Evolutionary conservation across 2,888 invertebrate species (phyloP), one percentile per base, ranked within the genome.

Genomic region (Brachynemurus nebulosus): DNA sequence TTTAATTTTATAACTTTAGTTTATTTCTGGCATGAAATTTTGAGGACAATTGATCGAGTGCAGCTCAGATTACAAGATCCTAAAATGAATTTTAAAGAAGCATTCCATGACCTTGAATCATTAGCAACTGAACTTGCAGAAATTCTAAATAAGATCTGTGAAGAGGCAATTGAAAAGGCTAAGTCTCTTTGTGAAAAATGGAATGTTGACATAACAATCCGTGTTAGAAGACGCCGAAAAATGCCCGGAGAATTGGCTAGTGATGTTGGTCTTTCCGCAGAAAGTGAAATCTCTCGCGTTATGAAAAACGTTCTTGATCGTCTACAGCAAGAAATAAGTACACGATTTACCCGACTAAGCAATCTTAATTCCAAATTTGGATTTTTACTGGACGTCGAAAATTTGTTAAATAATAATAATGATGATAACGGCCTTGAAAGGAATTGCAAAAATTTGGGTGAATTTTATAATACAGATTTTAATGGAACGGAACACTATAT

Each of bases 1-100:
- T 50, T 50, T 40, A 50, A 43, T 47, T 51, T 51, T 34, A 43
- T 51, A 44, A 27, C 40, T 46, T 45, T 50, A 40, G 34, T 50
- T 19, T 41, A 50, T 42, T 50, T 51, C 43, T 48, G 49, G 48
- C 16, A 50, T 48, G 43, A 48, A 44, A 45, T 50, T 40, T 47
- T 50, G 25, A 46, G 49, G 42, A 49, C 23, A 33, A 46, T 48
- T 36, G 41, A 51, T 44, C 49, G 49, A 34, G 49, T 48, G 34
- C 46, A 50, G 25, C 38, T 43, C 33, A 39, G 47, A 40, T 45
- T 50, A 21, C 49, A 50, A 46, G 48, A 50, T 50, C 45, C 44
- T 33, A 45, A 21, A 46, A 50, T 49, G 47, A 47, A 47, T 45
- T 50, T 49, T 45, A 45, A 23, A 45, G 47, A 49, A 42, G 48